phyloP scores from a whole-genome alignment of 2,888 invertebrate genomes.

The Dichetophora obliterata region DNA sequence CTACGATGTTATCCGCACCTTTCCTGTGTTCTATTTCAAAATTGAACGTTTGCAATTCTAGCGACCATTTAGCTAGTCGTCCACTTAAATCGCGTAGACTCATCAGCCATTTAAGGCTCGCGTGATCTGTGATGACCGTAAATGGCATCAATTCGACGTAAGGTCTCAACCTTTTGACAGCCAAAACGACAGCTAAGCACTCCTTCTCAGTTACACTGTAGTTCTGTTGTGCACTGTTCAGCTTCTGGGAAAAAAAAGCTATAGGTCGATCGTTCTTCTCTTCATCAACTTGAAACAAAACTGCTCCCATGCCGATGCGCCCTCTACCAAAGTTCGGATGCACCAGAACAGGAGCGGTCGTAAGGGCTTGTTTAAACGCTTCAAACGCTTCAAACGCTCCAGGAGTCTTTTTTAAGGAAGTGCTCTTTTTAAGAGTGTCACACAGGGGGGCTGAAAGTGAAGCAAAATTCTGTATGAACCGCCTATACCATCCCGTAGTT shows the following conservation, averaged over 20 bases:
- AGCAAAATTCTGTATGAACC: slow-evolving; percentile 17
- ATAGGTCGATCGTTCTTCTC: slow-evolving; percentile 27
- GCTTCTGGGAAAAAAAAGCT: no score
- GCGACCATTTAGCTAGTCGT: no score
- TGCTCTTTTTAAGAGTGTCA: slow-evolving; percentile 24
- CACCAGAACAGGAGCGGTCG: slow-evolving; percentile 5
- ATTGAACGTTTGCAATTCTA: slow-evolving; percentile 42
- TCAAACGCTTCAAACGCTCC: not conserved
- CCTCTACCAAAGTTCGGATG: not conserved
- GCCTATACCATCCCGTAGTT: slow-evolving; percentile 7
- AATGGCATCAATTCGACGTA: no score
- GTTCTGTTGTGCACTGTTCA: no score
- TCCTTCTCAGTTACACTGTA: no score
- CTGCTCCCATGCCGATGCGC: slow-evolving; percentile 35
- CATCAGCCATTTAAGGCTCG: no score
- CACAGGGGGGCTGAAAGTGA: slow-evolving; percentile 7
- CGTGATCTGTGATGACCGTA: no score
- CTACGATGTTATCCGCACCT: slow-evolving; percentile 47
- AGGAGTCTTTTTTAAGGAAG: not conserved
- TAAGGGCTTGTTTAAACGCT: not conserved
- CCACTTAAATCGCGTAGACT: no score
- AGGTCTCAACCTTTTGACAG: no score
- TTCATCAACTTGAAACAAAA: slow-evolving; percentile 26
- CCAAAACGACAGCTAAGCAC: no score
- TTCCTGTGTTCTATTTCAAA: slow-evolving; percentile 49